Evolutionary conservation across 2,113 vertebrate species (phyloP).

Genomic region (Grammomys surdaster): DNA sequence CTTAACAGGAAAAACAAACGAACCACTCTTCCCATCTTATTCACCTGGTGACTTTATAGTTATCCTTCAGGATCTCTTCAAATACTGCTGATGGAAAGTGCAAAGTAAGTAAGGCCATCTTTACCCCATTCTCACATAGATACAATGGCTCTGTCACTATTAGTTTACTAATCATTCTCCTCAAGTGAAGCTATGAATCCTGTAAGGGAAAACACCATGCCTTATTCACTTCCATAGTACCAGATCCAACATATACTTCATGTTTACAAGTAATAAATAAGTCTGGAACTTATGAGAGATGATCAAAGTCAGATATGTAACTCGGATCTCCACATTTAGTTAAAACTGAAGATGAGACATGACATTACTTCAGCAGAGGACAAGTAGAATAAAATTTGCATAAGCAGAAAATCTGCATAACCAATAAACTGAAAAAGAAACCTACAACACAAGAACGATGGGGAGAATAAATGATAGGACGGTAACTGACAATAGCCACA

Average conservation of each 20-base stretch:
- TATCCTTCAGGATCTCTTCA: slow-evolving; percentile 24
- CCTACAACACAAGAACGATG: slow-evolving; percentile 39
- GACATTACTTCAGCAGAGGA: slow-evolving; percentile 46
- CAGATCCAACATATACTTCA: slow-evolving; percentile 57
- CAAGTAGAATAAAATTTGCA: slow-evolving; percentile 38
- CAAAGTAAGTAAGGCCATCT: not conserved
- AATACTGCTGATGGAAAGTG: not conserved
- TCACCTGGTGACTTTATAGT: slow-evolving; percentile 47
- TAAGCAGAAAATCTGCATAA: not conserved
- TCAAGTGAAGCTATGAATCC: slow-evolving; percentile 48
- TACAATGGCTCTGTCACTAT: not conserved
- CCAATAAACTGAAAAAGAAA: not conserved
- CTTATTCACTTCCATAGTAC: not conserved
- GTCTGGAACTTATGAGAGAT: slow-evolving; percentile 30
- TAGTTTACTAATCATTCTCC: slow-evolving; percentile 47
- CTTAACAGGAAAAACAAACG: not conserved
- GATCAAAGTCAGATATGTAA: slow-evolving; percentile 61
- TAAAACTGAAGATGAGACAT: slow-evolving; percentile 48
- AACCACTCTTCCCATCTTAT: slow-evolving; percentile 5
- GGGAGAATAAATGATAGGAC: not conserved
- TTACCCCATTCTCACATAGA: slow-evolving; percentile 15
- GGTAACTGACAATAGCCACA: not conserved
- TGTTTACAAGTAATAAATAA: slow-evolving; percentile 65
- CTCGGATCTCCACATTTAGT: slow-evolving; percentile 59
- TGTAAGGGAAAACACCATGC: not conserved